Evolutionary conservation across 2,888 invertebrate species (phyloP).

Genomic region (Melangyna quadrimaculata): DNA sequence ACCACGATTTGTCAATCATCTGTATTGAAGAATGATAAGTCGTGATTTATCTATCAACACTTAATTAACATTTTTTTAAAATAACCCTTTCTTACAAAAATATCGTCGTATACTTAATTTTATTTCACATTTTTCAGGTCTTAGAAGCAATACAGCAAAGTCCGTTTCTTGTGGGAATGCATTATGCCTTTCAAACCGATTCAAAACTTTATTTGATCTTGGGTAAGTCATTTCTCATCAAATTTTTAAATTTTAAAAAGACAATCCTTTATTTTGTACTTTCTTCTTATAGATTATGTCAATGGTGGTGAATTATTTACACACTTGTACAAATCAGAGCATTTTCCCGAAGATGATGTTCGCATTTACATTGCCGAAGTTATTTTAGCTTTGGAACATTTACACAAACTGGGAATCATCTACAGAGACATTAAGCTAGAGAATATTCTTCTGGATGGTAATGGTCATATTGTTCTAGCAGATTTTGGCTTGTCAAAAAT

Average conservation of each 20-base stretch:
- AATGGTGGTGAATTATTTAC: constrained; percentile 98
- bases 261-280: background rate
- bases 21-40: too few relatives aligned
- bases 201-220: constrained; percentile 97
- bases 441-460: constrained; percentile 95
- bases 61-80: background rate
- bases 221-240: constrained; percentile 85
- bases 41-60: too few relatives aligned
- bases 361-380: constrained; percentile 97
- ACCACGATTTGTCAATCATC: too few relatives aligned
- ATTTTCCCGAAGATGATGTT: constrained; percentile 94
- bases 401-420: constrained; percentile 98
- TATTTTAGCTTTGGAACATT: constrained; percentile 95
- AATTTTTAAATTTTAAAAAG: background rate
- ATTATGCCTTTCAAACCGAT: constrained; percentile 99
- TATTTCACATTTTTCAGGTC: constrained; percentile 83
- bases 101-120: background rate
- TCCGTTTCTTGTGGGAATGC: constrained; percentile 97
- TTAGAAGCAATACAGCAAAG: constrained; percentile 96
- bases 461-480: constrained; percentile 97
- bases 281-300: constrained; percentile 91
- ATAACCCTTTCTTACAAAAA: background rate
- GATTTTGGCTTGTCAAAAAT: constrained; percentile 99
- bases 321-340: constrained; percentile 96
- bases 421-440: constrained; percentile 99